Conservation (phyloP, 1,140 invertebrate species). For the Episyrphus balteatus region DNA sequence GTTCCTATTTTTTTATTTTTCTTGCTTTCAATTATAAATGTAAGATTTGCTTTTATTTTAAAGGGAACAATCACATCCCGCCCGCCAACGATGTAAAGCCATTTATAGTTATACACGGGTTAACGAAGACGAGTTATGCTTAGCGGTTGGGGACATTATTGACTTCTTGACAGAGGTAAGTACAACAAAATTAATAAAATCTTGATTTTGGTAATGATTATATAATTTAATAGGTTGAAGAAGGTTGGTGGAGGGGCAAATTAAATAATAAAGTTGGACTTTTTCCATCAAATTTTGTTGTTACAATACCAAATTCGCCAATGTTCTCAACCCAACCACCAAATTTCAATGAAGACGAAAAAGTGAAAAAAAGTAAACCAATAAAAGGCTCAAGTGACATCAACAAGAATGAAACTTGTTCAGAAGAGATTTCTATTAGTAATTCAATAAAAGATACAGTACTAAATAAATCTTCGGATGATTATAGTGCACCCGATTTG, state of each 20-base stretch:
- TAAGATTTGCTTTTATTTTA: constrained; percentile 6
- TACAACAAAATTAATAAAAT: neutral
- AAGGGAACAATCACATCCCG: constrained; percentile 40
- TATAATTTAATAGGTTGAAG: constrained; percentile 43
- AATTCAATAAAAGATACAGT: neutral
- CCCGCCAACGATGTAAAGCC: constrained; percentile 61
- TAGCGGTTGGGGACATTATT: constrained; percentile 77
- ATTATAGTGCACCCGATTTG: constrained; percentile 36
- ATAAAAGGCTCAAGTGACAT: constrained; percentile 11
- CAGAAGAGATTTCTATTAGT: constrained; percentile 2
- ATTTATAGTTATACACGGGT: constrained; percentile 84
- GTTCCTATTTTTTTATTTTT: too few relatives aligned
- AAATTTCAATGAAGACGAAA: constrained; percentile 20
- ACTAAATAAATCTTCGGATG: constrained; percentile 6
- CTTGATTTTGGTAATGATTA: neutral
- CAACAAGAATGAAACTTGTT: constrained; percentile 9
- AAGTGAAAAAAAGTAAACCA: too few relatives aligned
- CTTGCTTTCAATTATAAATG: too few relatives aligned
- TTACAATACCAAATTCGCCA: constrained; percentile 45
- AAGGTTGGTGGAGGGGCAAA: constrained; percentile 82
- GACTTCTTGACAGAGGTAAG: constrained; percentile 75
- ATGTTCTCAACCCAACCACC: constrained; percentile 31
- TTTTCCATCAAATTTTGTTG: constrained; percentile 91
- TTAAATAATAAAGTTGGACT: constrained; percentile 67
- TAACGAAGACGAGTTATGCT: constrained; percentile 81